Conservation (phyloP, 2,888 invertebrate species). For the Tachina fera region DNA sequence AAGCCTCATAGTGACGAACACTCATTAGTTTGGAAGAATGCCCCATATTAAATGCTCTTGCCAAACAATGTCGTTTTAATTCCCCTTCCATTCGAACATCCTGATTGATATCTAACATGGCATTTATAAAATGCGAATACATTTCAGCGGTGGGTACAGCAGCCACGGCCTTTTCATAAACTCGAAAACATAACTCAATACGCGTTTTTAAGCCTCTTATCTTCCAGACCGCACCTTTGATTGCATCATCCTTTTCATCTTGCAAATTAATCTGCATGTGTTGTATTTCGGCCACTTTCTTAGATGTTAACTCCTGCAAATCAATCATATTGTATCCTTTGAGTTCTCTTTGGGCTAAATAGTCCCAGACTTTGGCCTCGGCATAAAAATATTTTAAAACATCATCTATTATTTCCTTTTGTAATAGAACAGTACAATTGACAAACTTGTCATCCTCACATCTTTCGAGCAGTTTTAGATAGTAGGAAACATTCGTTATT, state of each 20-base stretch:
- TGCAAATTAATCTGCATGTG: conserved; percentile 63
- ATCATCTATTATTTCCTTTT: conserved; percentile 84
- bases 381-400: conserved; percentile 84
- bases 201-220: conserved; percentile 81
- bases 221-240: conserved; percentile 71
- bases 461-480: conserved; percentile 85
- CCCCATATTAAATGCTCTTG: conserved; percentile 84
- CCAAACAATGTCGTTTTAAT: conserved; percentile 84
- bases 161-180: conserved; percentile 81
- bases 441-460: conserved; percentile 84
- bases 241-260: conserved; percentile 57
- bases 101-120: conserved; percentile 84
- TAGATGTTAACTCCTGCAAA: conserved; percentile 64
- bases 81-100: conserved; percentile 83
- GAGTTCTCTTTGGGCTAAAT: conserved; percentile 85
- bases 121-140: conserved; percentile 85
- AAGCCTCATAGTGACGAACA: conserved; percentile 84
- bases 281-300: conserved; percentile 61
- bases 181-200: conserved; percentile 83
- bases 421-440: conserved; percentile 85
- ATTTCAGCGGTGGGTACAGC: conserved; percentile 79
- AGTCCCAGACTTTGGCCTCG: conserved; percentile 86
- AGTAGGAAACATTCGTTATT: conserved; percentile 84
- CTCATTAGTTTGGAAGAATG: conserved; percentile 83
- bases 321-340: conserved; percentile 82